These are phyloP conservation scores for Lepus oiostolus DNA, from an alignment of 2,797 vertebrate genomes.

Conservation along the genomic window DNA sequence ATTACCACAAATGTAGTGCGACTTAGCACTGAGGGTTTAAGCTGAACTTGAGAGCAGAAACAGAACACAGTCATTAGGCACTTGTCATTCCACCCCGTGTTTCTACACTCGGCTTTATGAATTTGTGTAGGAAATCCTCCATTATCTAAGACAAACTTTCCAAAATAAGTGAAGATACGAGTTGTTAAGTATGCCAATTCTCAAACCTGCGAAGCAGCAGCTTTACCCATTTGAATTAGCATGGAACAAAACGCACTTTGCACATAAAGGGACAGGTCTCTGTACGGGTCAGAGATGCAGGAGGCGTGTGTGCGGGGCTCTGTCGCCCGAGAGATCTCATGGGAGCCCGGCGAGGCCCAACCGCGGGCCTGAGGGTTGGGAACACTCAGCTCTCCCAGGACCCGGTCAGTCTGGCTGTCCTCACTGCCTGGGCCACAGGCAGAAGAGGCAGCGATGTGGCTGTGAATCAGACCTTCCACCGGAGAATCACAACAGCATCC, in stretches of 20 bases:
- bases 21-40: slow-evolving; percentile 94
- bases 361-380: not conserved
- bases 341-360: not conserved
- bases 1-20: slow-evolving; percentile 95
- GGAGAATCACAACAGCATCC: not conserved
- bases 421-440: not conserved
- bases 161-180: not conserved
- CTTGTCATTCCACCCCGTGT: not conserved
- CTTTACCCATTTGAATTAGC: not conserved
- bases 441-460: not conserved
- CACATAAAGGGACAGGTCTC: not conserved
- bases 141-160: not conserved
- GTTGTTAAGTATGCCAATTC: not conserved
- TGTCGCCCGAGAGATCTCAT: not conserved
- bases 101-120: not conserved
- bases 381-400: not conserved
- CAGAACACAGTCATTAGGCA: not conserved
- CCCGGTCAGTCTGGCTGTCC: not conserved
- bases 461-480: not conserved
- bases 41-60: slow-evolving; percentile 92
- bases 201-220: not conserved
- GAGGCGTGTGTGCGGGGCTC: fast-evolving
- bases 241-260: not conserved
- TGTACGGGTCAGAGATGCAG: not conserved
- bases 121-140: not conserved